phyloP scores from a whole-genome alignment of 2,113 vertebrate genomes.

The Pedionomus torquatus region DNA sequence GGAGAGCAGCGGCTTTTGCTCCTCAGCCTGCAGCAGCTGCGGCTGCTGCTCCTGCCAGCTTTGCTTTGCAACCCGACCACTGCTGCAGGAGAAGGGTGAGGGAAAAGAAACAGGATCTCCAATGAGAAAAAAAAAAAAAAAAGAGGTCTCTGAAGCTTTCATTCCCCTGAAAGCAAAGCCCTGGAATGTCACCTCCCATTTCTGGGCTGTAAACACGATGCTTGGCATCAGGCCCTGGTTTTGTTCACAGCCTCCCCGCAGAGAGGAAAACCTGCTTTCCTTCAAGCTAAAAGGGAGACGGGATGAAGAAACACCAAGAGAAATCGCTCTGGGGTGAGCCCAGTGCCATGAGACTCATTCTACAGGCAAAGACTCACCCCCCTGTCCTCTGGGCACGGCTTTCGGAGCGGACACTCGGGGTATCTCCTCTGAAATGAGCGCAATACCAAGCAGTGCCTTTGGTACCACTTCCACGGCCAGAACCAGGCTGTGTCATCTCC shows the following conservation, averaged over 20 bases:
- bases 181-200: not conserved
- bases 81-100: not conserved
- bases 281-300: not conserved
- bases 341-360: not conserved
- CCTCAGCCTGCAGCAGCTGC: not conserved
- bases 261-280: not conserved
- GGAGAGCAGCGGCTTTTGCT: not conserved
- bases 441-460: not conserved
- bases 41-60: not conserved
- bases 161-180: not conserved
- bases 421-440: not conserved
- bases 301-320: not conserved
- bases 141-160: not conserved
- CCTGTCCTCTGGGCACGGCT: not conserved
- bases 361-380: not conserved
- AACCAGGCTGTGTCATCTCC: accelerated
- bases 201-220: not conserved
- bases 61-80: not conserved
- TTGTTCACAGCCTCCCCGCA: not conserved
- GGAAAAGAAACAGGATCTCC: not conserved
- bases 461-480: not conserved
- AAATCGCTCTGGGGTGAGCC: not conserved
- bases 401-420: not conserved
- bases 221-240: not conserved
- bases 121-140: too few relatives aligned